A percentile compares a stretch with the other conserved stretches of the same genome.
These are phyloP conservation scores for Cybosia mesomella DNA, from an alignment of 2,888 invertebrate species.

Conservation along the genomic window DNA sequence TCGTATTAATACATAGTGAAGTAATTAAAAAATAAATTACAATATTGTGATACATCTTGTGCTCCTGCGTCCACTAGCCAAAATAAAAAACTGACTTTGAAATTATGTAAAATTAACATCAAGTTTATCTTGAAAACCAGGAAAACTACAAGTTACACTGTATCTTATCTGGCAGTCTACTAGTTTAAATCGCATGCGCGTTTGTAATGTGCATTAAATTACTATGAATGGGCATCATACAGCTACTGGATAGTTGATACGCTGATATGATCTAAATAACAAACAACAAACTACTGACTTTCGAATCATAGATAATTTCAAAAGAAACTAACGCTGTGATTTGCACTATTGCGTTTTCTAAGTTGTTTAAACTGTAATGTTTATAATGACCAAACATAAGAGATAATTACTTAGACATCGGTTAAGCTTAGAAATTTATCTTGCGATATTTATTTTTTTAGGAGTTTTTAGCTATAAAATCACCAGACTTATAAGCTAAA, in stretches of 20 bases:
- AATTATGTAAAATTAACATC: slow-evolving; percentile 36
- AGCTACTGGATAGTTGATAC: slow-evolving; percentile 2
- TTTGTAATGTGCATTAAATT: slow-evolving; percentile 25
- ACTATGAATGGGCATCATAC: slow-evolving; percentile 11
- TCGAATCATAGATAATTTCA: slow-evolving; percentile 15
- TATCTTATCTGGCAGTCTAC: slow-evolving; percentile 39
- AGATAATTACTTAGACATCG: not conserved
- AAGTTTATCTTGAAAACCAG: slow-evolving; percentile 41
- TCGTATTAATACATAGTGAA: slow-evolving; percentile 9
- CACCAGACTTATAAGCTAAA: not conserved
- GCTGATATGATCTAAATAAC: slow-evolving; percentile 21
- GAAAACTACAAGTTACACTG: slow-evolving; percentile 30
- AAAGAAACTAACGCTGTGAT: slow-evolving; percentile 11
- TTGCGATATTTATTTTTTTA: not conserved
- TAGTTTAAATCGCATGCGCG: slow-evolving; percentile 28
- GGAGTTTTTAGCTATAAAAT: not conserved
- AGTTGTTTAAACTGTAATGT: not conserved
- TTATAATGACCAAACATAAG: not conserved
- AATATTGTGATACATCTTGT: slow-evolving; percentile 1
- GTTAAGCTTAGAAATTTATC: no score
- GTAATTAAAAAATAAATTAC: not conserved
- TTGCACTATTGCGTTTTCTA: slow-evolving; percentile 6
- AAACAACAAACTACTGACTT: slow-evolving; percentile 17
- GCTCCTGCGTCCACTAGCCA: not conserved
- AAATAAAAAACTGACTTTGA: slow-evolving; percentile 24